A percentile compares a stretch with the other conserved stretches of the same genome.
Conservation (phyloP, 2,888 invertebrate species). For the Macrosiphum euphorbiae region DNA sequence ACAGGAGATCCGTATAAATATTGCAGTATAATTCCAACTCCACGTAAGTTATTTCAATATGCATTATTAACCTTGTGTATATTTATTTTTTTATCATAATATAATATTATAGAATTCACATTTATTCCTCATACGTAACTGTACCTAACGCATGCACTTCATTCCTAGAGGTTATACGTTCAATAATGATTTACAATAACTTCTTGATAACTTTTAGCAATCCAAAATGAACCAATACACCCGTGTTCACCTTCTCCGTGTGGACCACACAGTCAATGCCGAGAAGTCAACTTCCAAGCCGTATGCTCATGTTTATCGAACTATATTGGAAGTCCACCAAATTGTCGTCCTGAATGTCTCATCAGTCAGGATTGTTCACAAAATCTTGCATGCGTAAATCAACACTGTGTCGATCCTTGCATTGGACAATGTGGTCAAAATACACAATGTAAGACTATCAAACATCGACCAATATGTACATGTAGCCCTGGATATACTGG, state of each 20-base stretch:
- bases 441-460: constrained; percentile 70
- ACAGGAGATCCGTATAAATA: constrained; percentile 79
- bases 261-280: constrained; percentile 69
- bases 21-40: constrained; percentile 72
- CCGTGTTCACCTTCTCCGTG: constrained; percentile 77
- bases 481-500: constrained; percentile 71
- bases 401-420: constrained; percentile 70
- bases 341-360: constrained; percentile 69
- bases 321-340: constrained; percentile 70
- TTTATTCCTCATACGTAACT: neutral
- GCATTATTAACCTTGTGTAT: neutral
- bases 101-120: neutral
- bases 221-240: constrained; percentile 71
- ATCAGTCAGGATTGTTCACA: constrained; percentile 70
- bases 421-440: constrained; percentile 70
- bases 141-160: too few relatives aligned
- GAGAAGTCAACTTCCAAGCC: constrained; percentile 69
- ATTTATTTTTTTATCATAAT: neutral
- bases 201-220: constrained; percentile 63
- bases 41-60: constrained; percentile 70
- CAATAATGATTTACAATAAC: neutral
- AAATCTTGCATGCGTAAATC: constrained; percentile 70
- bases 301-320: constrained; percentile 69
- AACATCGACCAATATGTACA: constrained; percentile 71
- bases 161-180: too few relatives aligned